These are phyloP conservation scores for Agrotis segetum DNA, from an alignment of 2,888 invertebrate genomes.

Conservation along the genomic window DNA sequence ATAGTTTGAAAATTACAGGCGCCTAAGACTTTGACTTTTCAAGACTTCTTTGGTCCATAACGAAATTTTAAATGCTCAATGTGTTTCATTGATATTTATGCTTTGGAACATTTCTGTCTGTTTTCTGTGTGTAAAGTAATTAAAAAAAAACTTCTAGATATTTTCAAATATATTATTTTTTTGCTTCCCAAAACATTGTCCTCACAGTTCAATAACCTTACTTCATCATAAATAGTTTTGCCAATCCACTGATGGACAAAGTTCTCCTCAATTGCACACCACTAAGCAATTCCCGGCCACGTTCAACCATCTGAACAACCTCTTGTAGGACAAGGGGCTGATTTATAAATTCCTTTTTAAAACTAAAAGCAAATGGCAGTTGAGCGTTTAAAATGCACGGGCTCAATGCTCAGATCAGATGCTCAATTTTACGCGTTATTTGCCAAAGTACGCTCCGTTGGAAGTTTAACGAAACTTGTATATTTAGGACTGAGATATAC, in stretches of 20 bases:
- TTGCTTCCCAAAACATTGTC: too few relatives aligned
- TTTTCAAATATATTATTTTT: too few relatives aligned
- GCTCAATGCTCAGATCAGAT: slow-evolving; percentile 12
- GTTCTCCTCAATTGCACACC: slow-evolving; percentile 29
- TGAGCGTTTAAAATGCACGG: slow-evolving; percentile 52
- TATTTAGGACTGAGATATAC: neutral
- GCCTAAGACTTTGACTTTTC: too few relatives aligned
- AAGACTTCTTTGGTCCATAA: neutral
- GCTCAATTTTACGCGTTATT: slow-evolving; percentile 42
- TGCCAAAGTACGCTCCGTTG: slow-evolving; percentile 21
- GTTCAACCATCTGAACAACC: slow-evolving; percentile 19
- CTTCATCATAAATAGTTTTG: neutral
- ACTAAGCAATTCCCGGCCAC: slow-evolving; percentile 16
- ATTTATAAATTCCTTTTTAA: slow-evolving; percentile 38
- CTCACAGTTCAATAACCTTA: neutral
- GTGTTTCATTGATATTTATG: too few relatives aligned
- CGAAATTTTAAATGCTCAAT: too few relatives aligned
- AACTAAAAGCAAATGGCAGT: slow-evolving; percentile 35
- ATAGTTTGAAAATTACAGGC: too few relatives aligned
- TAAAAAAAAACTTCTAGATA: too few relatives aligned
- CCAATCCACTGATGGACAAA: neutral
- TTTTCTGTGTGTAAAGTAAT: too few relatives aligned
- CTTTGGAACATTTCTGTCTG: too few relatives aligned
- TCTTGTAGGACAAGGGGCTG: too few relatives aligned
- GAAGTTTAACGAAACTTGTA: slow-evolving; percentile 8